Evolutionary conservation across 2,113 vertebrate species (phyloP).

Genomic region (Suricata suricatta): DNA sequence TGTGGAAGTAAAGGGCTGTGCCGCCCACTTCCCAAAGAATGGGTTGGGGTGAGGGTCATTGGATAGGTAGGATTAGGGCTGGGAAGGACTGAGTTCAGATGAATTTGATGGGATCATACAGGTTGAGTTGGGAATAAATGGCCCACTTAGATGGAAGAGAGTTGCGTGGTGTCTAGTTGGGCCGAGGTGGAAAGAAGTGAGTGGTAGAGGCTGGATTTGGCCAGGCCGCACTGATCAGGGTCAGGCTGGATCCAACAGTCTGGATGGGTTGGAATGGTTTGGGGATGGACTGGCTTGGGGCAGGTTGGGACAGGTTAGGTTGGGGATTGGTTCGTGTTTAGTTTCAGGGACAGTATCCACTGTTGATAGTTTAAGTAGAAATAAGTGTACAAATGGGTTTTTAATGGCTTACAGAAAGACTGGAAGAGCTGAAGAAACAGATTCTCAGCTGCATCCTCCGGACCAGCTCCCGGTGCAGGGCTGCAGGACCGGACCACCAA

Average conservation of each 20-base stretch:
- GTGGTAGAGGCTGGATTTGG: neutral
- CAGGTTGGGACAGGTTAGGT: neutral
- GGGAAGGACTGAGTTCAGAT: neutral
- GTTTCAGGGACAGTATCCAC: slow-evolving; percentile 35
- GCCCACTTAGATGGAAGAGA: neutral
- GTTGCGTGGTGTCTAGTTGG: neutral
- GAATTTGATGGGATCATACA: neutral
- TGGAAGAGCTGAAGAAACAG: slow-evolving; percentile 70
- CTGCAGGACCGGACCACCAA: slow-evolving; percentile 61
- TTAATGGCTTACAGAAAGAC: slow-evolving; percentile 62
- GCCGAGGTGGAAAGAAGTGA: neutral
- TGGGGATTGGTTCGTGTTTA: neutral
- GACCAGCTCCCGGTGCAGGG: neutral
- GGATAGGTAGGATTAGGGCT: neutral
- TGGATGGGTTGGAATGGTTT: neutral
- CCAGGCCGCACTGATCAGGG: neutral
- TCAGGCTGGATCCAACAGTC: neutral
- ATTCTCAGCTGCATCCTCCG: slow-evolving; percentile 47
- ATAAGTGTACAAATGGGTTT: slow-evolving; percentile 44
- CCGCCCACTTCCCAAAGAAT: neutral
- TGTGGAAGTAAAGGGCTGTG: neutral
- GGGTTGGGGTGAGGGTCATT: neutral
- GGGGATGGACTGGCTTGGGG: neutral
- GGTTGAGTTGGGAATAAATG: neutral
- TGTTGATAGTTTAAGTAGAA: slow-evolving; percentile 4